A percentile compares a stretch with the other conserved stretches of the same genome.
phyloP scores from a whole-genome alignment of 2,888 invertebrate species.

The Caenorhabditis drosophilae region DNA sequence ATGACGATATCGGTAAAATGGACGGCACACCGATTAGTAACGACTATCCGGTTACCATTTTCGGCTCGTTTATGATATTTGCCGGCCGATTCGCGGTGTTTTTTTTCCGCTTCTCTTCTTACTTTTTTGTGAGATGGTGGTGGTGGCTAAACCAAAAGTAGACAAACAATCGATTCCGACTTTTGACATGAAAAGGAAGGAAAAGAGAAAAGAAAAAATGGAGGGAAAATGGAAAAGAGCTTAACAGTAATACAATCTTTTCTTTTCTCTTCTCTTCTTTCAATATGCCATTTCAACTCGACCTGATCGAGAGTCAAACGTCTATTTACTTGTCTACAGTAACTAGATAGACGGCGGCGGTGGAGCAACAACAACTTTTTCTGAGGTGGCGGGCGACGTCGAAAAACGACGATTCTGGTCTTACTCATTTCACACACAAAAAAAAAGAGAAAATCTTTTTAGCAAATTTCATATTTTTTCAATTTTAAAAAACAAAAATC shows the following conservation, averaged over 20 bases:
- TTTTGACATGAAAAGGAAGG: too few species aligned
- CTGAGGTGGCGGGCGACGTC: too few species aligned
- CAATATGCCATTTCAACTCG: not conserved
- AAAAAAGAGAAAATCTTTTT: not conserved
- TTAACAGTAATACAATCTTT: conserved; percentile 6
- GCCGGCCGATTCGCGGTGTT: too few species aligned
- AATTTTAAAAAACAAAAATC: too few species aligned
- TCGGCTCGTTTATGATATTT: not conserved
- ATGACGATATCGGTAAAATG: not conserved
- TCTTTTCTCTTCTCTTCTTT: not conserved
- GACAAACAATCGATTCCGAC: too few species aligned
- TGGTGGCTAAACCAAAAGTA: too few species aligned
- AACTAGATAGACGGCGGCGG: too few species aligned
- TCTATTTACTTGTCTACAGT: not conserved
- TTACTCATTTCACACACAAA: not conserved
- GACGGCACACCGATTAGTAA: not conserved
- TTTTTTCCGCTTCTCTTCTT: too few species aligned
- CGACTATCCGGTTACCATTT: not conserved
- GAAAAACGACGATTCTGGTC: not conserved
- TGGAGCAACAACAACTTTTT: too few species aligned
- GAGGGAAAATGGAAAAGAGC: not conserved
- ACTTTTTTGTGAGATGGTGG: too few species aligned
- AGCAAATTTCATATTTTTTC: too few species aligned
- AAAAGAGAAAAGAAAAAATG: too few species aligned
- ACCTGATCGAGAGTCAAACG: not conserved